Conservation (phyloP, 2,797 vertebrate species). For the Garrulus glandarius region DNA sequence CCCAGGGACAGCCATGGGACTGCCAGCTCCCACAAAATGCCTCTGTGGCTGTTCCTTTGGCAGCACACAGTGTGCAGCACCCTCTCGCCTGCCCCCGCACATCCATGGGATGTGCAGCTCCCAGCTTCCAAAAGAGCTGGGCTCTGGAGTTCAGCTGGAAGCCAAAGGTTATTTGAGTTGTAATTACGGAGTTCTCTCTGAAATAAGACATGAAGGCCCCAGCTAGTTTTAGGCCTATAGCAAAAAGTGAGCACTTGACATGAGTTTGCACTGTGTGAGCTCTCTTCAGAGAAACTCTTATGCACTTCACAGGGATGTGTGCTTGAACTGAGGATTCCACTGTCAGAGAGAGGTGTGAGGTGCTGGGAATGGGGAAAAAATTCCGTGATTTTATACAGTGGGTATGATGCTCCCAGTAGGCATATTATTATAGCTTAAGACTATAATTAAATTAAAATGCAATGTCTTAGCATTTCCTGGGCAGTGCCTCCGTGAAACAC, state of each 20-base stretch:
- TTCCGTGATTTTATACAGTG: neutral
- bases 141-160: neutral
- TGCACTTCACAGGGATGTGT: neutral
- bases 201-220: neutral
- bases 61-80: rapidly evolving
- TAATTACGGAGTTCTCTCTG: neutral
- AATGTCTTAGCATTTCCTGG: neutral
- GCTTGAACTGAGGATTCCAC: neutral
- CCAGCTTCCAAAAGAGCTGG: neutral
- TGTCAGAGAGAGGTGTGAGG: neutral
- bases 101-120: neutral
- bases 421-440: neutral
- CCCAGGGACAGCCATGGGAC: neutral
- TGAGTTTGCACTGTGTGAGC: neutral
- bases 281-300: neutral
- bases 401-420: neutral
- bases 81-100: neutral
- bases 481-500: neutral
- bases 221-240: neutral
- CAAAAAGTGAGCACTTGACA: neutral
- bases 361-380: neutral
- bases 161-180: neutral
- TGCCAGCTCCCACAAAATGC: rapidly evolving
- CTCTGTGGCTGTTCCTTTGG: neutral
- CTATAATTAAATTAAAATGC: neutral